These are phyloP conservation scores for Chionodraco myersi DNA, from an alignment of 2,113 vertebrate species.

Conservation along the genomic window DNA sequence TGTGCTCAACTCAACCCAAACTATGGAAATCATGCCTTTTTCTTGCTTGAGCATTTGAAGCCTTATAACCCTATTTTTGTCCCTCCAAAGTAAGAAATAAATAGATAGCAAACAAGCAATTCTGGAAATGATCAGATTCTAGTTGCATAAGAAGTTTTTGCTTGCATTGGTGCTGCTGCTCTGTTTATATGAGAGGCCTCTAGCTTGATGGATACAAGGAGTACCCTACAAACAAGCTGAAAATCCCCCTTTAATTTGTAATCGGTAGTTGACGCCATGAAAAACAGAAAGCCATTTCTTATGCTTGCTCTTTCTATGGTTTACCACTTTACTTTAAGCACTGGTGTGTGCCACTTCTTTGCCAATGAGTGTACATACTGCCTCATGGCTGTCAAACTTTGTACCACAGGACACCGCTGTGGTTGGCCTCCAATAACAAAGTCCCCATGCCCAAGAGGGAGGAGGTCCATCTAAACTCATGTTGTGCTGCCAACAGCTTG, in stretches of 20 bases:
- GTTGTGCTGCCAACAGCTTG: constrained; percentile 52
- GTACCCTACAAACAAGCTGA: constrained; percentile 20
- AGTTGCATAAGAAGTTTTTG: constrained; percentile 19
- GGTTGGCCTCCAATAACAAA: constrained; percentile 42
- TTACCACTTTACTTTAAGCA: constrained; percentile 17
- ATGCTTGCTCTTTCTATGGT: constrained; percentile 4
- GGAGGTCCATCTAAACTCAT: constrained; percentile 3
- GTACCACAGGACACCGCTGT: constrained; percentile 11
- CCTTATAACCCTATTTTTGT: constrained; percentile 12
- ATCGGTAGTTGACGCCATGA: constrained; percentile 13
- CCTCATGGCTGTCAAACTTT: constrained; percentile 38
- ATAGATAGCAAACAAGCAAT: neutral
- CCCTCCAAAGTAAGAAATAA: constrained; percentile 15
- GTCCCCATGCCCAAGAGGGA: constrained; percentile 23
- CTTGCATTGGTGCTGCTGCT: constrained; percentile 1
- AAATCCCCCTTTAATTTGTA: constrained; percentile 3
- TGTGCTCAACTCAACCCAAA: constrained; percentile 23
- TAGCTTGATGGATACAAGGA: constrained; percentile 17
- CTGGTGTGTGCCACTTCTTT: constrained; percentile 14
- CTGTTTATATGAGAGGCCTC: constrained; percentile 29
- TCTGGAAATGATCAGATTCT: constrained; percentile 14
- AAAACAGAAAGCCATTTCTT: constrained; percentile 18
- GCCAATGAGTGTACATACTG: constrained; percentile 26
- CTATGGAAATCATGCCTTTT: constrained; percentile 1
- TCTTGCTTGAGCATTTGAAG: neutral